phyloP scores from a whole-genome alignment of 2,888 invertebrate genomes.

The Tenthredo scrophulariae region DNA sequence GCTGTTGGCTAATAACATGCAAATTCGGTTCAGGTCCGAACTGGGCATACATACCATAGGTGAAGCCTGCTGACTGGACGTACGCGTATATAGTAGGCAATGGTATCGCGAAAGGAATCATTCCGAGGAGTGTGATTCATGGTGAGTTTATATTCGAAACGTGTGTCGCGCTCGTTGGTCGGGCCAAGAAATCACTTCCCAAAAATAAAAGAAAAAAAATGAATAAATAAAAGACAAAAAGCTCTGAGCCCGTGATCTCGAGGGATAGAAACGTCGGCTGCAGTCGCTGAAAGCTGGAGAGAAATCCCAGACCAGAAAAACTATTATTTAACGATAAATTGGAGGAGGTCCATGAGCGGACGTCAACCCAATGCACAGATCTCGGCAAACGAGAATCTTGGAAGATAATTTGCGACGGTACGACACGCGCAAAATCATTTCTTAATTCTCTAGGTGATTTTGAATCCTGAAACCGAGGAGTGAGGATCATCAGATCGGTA shows the following conservation, averaged over 20 bases:
- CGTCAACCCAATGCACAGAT: neutral
- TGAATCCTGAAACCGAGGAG: neutral
- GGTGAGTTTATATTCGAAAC: conserved; percentile 28
- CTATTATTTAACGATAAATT: neutral
- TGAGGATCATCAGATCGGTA: neutral
- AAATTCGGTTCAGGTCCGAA: conserved; percentile 23
- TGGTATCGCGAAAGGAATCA: neutral
- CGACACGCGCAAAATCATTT: neutral
- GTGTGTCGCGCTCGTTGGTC: neutral
- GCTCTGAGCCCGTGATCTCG: neutral
- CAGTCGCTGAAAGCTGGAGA: neutral
- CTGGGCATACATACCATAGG: neutral
- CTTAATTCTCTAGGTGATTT: neutral
- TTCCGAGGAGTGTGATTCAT: conserved; percentile 13
- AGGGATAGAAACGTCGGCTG: neutral
- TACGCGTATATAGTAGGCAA: neutral
- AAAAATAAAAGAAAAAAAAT: neutral
- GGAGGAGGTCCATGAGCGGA: neutral
- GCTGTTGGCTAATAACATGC: conserved; percentile 37
- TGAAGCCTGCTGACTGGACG: neutral
- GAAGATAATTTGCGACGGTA: neutral
- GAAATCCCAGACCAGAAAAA: neutral
- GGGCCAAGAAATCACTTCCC: conserved; percentile 37
- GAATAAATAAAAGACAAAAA: neutral
- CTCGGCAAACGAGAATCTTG: neutral